Evolutionary conservation across 1,140 invertebrate species (phyloP).

Genomic region (Antheraea pernyi): DNA sequence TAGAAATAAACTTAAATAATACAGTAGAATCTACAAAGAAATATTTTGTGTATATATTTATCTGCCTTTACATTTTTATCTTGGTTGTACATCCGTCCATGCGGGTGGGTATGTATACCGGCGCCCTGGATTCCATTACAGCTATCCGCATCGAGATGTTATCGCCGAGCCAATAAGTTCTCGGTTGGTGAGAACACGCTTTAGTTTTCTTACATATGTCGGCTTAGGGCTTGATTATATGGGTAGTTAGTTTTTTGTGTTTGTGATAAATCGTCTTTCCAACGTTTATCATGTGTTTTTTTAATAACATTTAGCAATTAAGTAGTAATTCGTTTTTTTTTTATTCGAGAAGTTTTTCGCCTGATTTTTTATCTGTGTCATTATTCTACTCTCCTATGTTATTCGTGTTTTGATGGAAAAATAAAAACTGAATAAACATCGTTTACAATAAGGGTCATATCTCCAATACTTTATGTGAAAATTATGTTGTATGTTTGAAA

Average conservation of each 20-base stretch:
- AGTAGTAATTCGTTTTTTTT: no score
- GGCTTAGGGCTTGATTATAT: not conserved
- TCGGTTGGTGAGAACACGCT: not conserved
- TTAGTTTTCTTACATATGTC: conserved; percentile 3
- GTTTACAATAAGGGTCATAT: no score
- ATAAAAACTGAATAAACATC: no score
- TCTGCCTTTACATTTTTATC: not conserved
- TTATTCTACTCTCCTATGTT: no score
- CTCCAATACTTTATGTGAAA: no score
- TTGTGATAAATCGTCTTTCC: not conserved
- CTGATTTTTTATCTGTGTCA: no score
- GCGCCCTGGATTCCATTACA: not conserved
- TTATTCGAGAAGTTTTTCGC: no score
- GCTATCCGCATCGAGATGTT: conserved; percentile 1
- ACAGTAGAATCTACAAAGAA: not conserved
- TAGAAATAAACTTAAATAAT: not conserved
- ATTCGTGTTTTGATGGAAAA: no score
- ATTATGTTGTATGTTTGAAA: no score
- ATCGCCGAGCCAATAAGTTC: not conserved
- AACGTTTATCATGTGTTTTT: no score
- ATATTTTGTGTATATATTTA: not conserved
- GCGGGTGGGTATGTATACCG: not conserved
- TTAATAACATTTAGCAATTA: no score
- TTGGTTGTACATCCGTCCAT: not conserved
- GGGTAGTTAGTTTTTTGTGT: not conserved